phyloP scores from a whole-genome alignment of 2,888 invertebrate genomes.

The Sisyra terminalis region DNA sequence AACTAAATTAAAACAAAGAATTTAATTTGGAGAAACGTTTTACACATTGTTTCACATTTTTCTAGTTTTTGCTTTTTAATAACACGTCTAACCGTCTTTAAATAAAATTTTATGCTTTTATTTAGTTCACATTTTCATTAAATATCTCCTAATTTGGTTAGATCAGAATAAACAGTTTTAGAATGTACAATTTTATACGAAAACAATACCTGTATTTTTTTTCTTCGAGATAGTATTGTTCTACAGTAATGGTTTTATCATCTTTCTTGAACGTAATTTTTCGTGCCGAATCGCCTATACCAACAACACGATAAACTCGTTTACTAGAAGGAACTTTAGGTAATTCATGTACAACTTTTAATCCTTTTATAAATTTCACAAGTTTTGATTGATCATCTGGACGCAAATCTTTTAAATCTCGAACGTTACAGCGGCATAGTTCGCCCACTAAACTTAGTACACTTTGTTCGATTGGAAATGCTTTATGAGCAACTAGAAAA shows the following conservation, averaged over 20 bases:
- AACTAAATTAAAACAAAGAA: no score
- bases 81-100: no score
- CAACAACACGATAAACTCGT: slow-evolving; percentile 30
- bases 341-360: slow-evolving; percentile 26
- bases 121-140: no score
- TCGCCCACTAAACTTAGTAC: slow-evolving; percentile 29
- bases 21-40: no score
- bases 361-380: slow-evolving; percentile 9
- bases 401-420: slow-evolving; percentile 18
- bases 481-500: slow-evolving; percentile 55
- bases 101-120: no score
- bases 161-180: no score
- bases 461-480: slow-evolving; percentile 42
- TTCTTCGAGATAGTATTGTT: slow-evolving; percentile 25
- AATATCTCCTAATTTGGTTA: no score
- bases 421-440: slow-evolving; percentile 13
- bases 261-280: slow-evolving; percentile 23
- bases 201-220: slow-evolving; percentile 25
- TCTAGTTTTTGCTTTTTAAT: no score
- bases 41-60: no score
- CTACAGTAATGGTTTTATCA: slow-evolving; percentile 25
- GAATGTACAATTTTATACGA: slow-evolving; percentile 10
- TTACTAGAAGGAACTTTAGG: slow-evolving; percentile 24
- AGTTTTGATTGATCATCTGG: slow-evolving; percentile 15
- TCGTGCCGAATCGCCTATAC: slow-evolving; percentile 22